A percentile compares a stretch with the other conserved stretches of the same genome.
Conservation (phyloP, 2,113 vertebrate species). For the Tichodroma muraria region DNA sequence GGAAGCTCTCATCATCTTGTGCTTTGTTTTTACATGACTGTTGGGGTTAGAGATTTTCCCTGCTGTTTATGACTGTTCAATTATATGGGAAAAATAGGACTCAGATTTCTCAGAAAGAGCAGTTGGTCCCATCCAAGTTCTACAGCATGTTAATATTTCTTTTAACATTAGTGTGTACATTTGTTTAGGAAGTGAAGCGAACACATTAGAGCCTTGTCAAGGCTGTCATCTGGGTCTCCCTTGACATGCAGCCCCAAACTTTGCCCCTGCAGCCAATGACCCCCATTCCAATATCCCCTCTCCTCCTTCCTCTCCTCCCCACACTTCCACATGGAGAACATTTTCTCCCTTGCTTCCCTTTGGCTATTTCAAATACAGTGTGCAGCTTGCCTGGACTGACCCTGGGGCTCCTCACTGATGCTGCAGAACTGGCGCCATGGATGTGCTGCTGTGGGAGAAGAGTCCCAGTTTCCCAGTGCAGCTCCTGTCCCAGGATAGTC, state of each 20-base stretch:
- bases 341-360: background rate
- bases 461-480: background rate
- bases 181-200: background rate
- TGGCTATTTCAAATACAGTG: background rate
- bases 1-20: background rate
- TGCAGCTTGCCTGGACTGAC: background rate
- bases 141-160: background rate
- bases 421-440: background rate
- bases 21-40: background rate
- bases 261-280: background rate
- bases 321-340: background rate
- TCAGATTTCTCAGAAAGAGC: background rate
- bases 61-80: background rate
- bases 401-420: background rate
- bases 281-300: background rate
- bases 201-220: background rate
- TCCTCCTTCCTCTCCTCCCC: background rate
- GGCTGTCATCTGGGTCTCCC: background rate
- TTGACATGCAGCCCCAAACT: background rate
- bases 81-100: background rate
- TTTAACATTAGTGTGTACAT: background rate
- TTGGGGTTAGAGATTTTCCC: background rate
- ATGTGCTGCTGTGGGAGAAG: background rate
- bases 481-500: accelerated
- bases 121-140: background rate